Base-by-base conservation (phyloP, 2,113 vertebrate species). In the Coregonus clupeaformis region DNA sequence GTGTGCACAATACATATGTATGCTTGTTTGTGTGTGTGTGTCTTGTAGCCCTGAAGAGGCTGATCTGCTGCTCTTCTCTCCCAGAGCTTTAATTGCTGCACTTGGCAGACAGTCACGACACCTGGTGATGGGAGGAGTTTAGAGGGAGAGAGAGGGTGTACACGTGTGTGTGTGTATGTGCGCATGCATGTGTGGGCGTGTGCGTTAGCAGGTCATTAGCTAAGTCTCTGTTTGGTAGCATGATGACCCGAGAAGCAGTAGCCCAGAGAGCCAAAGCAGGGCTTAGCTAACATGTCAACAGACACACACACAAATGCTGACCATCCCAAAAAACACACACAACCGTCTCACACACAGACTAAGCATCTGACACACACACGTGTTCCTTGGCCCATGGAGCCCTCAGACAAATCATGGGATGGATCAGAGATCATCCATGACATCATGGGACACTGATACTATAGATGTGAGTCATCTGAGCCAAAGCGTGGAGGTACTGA, bases 51-150 rank as follows among this genome's bases (percentile, higher is more conserved):
- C 75, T 73, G 74, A 74, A 83, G 81, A 87, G 87, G 86, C 85
- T 85, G 86, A 86, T 87, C 67, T 78, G 78, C 76, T 74, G 81
- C 85, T 77, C 82, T 76, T 82, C 84, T 81, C 84, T 82, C 74
- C 74, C 84, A 78, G 77, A 76, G 81, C 83, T 87, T 75, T 89
- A 87, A 89, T 89, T 89, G 86, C 87, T 86, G 85, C 82, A 81
- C 84, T 88, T 85, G 85, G 84, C 85, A 85, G 87, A 86, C 82
- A 85, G 89, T 90, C 87, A 89, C 85, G 84, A 91, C 80, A 78
- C 86, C 49, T 52, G 49, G 49, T 52, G 49, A 52, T 52, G 16
- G 49, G 13, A 3, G 49, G 49, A 52, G 82, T 80, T 72, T 81
- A 76, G 72, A 55, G 63, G 65, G 42, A 59, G 18, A 11, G 7